A percentile compares a stretch with the other conserved stretches of the same genome.
phyloP scores from a whole-genome alignment of 2,797 vertebrate genomes.

The Falco biarmicus region DNA sequence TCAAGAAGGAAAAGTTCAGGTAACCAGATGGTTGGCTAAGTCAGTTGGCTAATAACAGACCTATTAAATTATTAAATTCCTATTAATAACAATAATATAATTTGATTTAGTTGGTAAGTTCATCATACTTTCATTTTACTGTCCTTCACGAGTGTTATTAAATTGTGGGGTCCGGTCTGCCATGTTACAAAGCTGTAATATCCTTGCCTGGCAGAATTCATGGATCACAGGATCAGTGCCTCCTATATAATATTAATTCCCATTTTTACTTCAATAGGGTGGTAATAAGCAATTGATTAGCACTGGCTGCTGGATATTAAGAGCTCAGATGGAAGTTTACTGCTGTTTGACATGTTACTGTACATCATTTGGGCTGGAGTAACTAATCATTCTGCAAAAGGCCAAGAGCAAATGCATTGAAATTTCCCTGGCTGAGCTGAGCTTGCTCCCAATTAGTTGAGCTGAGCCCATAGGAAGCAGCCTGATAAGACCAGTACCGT shows the following conservation, averaged over 20 bases:
- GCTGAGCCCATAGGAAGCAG: not conserved
- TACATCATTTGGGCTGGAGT: not conserved
- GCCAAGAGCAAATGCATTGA: not conserved
- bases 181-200: not conserved
- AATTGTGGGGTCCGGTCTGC: not conserved
- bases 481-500: not conserved
- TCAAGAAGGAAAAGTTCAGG: not conserved
- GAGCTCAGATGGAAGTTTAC: not conserved
- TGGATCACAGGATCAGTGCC: not conserved
- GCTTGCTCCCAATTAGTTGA: not conserved
- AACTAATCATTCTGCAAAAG: not conserved
- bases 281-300: not conserved
- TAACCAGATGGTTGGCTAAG: not conserved
- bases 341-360: not conserved
- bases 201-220: not conserved
- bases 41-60: not conserved
- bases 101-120: not conserved
- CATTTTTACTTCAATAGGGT: not conserved
- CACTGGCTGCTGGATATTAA: not conserved
- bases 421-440: not conserved
- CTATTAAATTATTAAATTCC: not conserved
- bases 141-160: not conserved
- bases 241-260: not conserved
- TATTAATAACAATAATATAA: not conserved
- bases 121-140: not conserved